Conservation (phyloP, 1,140 invertebrate species). For the Eriosoma lanigerum region DNA sequence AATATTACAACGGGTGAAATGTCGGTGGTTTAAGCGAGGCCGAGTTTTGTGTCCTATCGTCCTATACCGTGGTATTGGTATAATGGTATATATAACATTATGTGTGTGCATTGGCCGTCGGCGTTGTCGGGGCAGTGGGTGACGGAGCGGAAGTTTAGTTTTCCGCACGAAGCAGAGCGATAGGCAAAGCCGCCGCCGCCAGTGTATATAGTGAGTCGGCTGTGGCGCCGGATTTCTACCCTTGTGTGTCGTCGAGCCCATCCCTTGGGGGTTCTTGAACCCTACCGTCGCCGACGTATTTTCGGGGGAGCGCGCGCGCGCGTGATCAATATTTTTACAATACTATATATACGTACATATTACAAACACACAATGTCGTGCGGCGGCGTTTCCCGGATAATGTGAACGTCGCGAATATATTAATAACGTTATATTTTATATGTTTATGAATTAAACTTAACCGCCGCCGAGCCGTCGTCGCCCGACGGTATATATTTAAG, state of each 20-base stretch:
- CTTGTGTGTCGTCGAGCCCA: not conserved
- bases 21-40: too few species aligned
- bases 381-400: not conserved
- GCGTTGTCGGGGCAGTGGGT: too few species aligned
- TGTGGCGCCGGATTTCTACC: conserved; percentile 51
- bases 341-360: conserved; percentile 4
- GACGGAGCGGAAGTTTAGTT: not conserved
- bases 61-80: too few species aligned
- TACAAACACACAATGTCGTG: not conserved
- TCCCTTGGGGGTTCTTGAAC: conserved; percentile 39
- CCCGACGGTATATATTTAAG: too few species aligned
- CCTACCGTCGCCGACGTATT: not conserved
- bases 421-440: too few species aligned
- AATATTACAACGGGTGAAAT: too few species aligned
- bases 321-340: conserved; percentile 47
- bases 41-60: too few species aligned
- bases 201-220: conserved; percentile 9
- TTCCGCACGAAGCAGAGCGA: not conserved
- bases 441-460: too few species aligned
- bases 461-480: too few species aligned
- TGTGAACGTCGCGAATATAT: not conserved
- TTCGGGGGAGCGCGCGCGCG: conserved; percentile 8
- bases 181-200: too few species aligned
- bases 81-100: too few species aligned
- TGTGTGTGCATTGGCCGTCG: too few species aligned